Evolutionary conservation across 1,140 invertebrate genomes (phyloP).

Genomic region (Drosophila lowei): DNA sequence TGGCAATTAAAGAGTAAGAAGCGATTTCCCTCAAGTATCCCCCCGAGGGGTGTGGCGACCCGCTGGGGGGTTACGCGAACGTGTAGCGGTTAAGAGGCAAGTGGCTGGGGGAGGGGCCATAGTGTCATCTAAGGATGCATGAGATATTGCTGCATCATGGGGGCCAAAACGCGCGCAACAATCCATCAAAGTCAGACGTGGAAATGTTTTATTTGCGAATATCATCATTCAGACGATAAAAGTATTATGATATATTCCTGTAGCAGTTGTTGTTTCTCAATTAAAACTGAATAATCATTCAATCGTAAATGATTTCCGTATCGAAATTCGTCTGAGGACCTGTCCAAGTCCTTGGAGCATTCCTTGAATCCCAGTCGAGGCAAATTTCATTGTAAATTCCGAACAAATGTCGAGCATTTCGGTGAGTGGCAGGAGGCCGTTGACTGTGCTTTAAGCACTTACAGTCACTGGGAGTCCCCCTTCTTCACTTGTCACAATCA

Average conservation of each 20-base stretch:
- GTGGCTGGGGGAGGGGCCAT: too few relatives aligned
- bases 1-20: constrained; percentile 66
- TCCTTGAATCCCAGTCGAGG: not conserved
- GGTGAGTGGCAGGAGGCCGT: constrained; percentile 11
- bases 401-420: not conserved
- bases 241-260: not conserved
- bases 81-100: not conserved
- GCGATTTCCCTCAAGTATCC: constrained; percentile 30
- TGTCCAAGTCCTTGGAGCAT: not conserved
- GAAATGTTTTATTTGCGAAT: not conserved
- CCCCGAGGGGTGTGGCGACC: too few relatives aligned
- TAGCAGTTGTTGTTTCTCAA: not conserved
- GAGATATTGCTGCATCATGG: not conserved
- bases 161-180: not conserved
- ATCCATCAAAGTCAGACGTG: constrained; percentile 16
- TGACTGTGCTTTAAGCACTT: constrained; percentile 38
- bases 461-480: constrained; percentile 1
- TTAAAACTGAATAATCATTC: constrained; percentile 5
- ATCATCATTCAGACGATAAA: not conserved
- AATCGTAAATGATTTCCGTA: constrained; percentile 3
- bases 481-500: constrained; percentile 55
- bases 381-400: constrained; percentile 21
- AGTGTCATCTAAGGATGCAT: not conserved
- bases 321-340: not conserved
- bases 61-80: not conserved